Evolutionary conservation across 35 echinoderm and acorn worm species (phyloP).

Genomic region (Acanthaster planci): DNA sequence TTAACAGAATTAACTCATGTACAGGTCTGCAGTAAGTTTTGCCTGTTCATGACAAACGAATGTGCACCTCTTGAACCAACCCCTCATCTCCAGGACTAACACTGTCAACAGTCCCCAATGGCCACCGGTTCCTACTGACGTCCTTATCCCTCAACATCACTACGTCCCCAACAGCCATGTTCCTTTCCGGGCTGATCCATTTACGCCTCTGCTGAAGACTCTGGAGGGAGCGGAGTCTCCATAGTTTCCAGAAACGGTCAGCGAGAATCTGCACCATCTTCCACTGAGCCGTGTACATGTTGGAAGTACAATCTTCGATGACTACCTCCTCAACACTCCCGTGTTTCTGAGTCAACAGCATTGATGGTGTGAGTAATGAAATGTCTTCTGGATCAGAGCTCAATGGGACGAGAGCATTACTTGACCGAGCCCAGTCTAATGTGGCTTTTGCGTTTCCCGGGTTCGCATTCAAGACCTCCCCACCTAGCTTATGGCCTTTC

Average conservation of each 20-base stretch:
- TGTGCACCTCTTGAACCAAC: neutral
- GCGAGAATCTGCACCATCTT: constrained; percentile 22
- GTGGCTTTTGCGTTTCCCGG: too few relatives aligned
- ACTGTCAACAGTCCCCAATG: neutral
- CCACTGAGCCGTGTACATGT: too few relatives aligned
- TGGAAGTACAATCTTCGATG: too few relatives aligned
- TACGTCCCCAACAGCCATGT: constrained; percentile 1
- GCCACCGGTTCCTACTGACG: neutral
- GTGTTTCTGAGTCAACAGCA: neutral
- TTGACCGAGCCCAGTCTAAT: too few relatives aligned
- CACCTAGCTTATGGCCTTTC: too few relatives aligned
- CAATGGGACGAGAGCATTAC: constrained; percentile 34
- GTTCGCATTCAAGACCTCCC: too few relatives aligned
- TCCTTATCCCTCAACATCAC: constrained; percentile 40
- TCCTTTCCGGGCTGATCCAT: neutral
- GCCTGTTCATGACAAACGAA: neutral
- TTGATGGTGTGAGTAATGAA: neutral
- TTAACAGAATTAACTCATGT: too few relatives aligned
- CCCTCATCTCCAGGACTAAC: constrained; percentile 6
- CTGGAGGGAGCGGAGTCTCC: constrained; percentile 8
- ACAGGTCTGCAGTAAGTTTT: neutral
- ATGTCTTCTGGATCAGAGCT: constrained; percentile 41
- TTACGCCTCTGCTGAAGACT: constrained; percentile 20
- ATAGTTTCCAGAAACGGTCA: constrained; percentile 26
- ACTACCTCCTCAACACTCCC: too few relatives aligned